Base-by-base conservation (phyloP, 2,888 invertebrate species). In the Chouioia cunea region DNA sequence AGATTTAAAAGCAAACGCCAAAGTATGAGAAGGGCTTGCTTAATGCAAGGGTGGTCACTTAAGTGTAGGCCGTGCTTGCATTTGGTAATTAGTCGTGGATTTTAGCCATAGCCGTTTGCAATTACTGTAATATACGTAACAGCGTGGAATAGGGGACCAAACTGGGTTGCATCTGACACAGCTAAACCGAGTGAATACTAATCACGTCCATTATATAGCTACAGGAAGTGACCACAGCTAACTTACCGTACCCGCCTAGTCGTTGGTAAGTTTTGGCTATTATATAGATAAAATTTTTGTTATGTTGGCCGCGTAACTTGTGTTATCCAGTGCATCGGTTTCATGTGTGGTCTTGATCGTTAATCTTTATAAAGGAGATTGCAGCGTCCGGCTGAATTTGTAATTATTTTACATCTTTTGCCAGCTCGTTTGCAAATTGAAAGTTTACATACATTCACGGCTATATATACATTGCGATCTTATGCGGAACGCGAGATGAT, bases 141-240 rank as follows among this genome's bases (percentile, higher is more conserved):
- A 6, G 65, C 22, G 23, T 15, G 47, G 52, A 52, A n/a, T n/a
- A n/a, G n/a, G n/a, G n/a, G n/a, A n/a, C n/a, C 52, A 68, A 73
- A 75, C 71, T 73, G 65, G 75, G 75, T 75, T 81, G 79, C 83
- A 83, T 82, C 83, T 81, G 83, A 76, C 75, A 76, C 79, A 77
- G 76, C 75, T 77, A 78, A 80, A 82, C 81, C 81, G 79, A 82
- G 81, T 80, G 83, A 82, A 82, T 83, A 82, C 82, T 83, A 82
- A 83, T 81, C 79, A 79, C 79, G 74, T 77, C 75, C 75, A 76
- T 73, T 75, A 74, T n/a, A n/a, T 71, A 69, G 63, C 58, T 36
- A 36, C 52, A 47, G 56, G 63, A 71, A 74, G 58, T 60, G 43
- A 48, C 50, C 50, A 36, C 36, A 36, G 36, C 47, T 46, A 48